These are phyloP conservation scores for Pollicipes pollicipes DNA, from an alignment of 1,140 invertebrate species.

Conservation along the genomic window DNA sequence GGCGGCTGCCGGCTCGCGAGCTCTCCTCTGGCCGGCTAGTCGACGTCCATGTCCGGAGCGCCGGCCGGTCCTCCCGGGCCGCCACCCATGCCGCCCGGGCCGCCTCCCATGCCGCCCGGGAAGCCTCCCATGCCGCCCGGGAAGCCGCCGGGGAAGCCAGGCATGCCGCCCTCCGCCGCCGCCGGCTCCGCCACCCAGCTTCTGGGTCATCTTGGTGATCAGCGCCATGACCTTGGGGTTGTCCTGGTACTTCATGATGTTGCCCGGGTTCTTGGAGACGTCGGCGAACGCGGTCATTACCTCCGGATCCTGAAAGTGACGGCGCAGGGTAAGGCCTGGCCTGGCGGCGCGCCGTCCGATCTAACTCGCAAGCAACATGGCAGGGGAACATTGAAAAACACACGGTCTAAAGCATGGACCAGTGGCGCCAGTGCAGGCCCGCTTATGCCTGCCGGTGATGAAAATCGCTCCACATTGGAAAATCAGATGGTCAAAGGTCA, in stretches of 20 bases:
- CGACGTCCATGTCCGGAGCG: slow-evolving; percentile 1
- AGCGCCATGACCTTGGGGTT: slow-evolving; percentile 65
- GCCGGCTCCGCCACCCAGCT: slow-evolving; percentile 32
- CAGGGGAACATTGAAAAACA: slow-evolving; percentile 6
- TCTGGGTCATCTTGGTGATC: slow-evolving; percentile 48
- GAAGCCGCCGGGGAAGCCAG: slow-evolving; percentile 17
- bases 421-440: no score
- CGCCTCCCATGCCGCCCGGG: neutral
- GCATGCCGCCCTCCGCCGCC: slow-evolving; percentile 17
- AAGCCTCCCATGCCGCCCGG: slow-evolving; percentile 12
- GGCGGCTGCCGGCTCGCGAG: neutral
- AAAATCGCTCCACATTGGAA: no score
- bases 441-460: no score
- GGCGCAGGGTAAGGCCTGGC: neutral
- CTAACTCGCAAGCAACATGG: neutral
- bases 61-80: slow-evolving; percentile 9
- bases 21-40: neutral
- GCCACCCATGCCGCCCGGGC: slow-evolving; percentile 17
- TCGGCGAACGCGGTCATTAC: slow-evolving; percentile 58
- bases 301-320: slow-evolving; percentile 50
- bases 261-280: slow-evolving; percentile 55
- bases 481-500: no score
- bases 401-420: slow-evolving; percentile 8
- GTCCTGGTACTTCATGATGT: slow-evolving; percentile 63
- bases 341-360: neutral